phyloP scores from a whole-genome alignment of 53 echinoderm and acorn worm genomes.

The Actinopyga echinites region DNA sequence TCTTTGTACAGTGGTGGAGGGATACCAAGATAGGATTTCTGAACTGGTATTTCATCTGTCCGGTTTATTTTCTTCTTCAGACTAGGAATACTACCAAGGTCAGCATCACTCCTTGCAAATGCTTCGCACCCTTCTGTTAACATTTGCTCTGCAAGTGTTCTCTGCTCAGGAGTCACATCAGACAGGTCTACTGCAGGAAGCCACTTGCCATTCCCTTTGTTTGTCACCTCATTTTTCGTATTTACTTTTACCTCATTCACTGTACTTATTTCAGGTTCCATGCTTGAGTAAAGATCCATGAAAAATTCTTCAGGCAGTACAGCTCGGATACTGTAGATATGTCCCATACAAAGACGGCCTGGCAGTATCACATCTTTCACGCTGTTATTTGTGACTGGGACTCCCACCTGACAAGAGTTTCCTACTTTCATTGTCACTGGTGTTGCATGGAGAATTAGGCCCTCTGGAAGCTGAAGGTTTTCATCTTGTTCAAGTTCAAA shows the following conservation, averaged over 20 bases:
- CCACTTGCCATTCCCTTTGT: not conserved
- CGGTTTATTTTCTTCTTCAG: conserved; percentile 46
- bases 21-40: conserved; percentile 45
- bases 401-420: not conserved
- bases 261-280: not conserved
- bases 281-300: not conserved
- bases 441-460: not conserved
- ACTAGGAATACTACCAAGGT: conserved; percentile 43
- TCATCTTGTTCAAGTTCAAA: conserved; percentile 38
- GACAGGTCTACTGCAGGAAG: conserved; percentile 28
- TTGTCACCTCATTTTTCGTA: not conserved
- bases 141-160: conserved; percentile 26
- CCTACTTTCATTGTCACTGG: not conserved
- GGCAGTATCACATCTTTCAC: conserved; percentile 14
- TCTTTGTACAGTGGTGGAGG: conserved; percentile 65
- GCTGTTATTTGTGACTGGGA: conserved; percentile 32
- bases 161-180: not conserved
- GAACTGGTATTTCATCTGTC: conserved; percentile 45
- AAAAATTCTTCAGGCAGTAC: conserved; percentile 17
- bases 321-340: not conserved
- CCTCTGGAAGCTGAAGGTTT: conserved; percentile 7
- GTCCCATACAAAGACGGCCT: conserved; percentile 27
- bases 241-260: not conserved
- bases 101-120: conserved; percentile 51
- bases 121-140: conserved; percentile 47